Conservation (phyloP, 2,113 vertebrate genomes). For the Ciconia boyciana region DNA sequence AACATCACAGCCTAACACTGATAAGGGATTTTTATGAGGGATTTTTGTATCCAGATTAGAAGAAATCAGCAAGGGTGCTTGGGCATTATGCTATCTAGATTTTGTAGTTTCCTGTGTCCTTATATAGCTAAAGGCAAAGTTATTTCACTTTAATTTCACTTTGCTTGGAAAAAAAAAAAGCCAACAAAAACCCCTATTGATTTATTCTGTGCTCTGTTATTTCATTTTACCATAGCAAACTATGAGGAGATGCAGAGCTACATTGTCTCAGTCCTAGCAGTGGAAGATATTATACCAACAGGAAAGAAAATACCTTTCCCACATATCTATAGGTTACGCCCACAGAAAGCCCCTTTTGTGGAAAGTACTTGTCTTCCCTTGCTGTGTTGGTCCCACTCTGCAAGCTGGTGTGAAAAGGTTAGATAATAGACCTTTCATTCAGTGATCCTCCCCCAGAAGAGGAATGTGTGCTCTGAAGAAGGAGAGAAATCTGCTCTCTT, state of each 20-base stretch:
- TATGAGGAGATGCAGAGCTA: not conserved
- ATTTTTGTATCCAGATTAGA: slow-evolving; percentile 43
- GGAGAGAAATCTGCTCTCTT: not conserved
- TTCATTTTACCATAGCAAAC: not conserved
- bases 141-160: not conserved
- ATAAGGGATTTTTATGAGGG: slow-evolving; percentile 44
- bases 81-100: not conserved
- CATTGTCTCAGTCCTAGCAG: not conserved
- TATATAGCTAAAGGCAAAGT: not conserved
- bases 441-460: not conserved
- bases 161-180: not conserved
- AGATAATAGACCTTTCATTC: not conserved
- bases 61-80: not conserved
- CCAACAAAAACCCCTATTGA: not conserved
- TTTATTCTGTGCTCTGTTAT: not conserved
- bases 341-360: not conserved
- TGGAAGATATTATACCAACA: not conserved
- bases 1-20: not conserved
- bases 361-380: not conserved
- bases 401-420: not conserved
- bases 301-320: not conserved
- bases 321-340: not conserved
- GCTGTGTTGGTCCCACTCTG: not conserved
- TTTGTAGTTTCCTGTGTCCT: not conserved
- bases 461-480: not conserved